Base-by-base conservation (phyloP, 92 coral and sea anemone species). In the Epizoanthus illoricatus region DNA sequence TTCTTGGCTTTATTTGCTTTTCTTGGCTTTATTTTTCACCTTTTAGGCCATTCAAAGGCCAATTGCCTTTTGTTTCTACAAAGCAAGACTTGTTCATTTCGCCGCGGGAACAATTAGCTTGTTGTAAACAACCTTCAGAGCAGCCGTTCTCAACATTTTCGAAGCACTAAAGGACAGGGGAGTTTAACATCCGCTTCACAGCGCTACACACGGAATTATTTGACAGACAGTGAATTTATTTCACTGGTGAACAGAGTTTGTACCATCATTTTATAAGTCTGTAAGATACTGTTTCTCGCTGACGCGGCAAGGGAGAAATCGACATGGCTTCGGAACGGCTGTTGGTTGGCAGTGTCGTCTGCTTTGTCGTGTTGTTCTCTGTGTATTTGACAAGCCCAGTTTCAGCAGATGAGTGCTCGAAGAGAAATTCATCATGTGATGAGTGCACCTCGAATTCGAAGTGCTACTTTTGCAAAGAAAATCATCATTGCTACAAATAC, bases 401-500 rank as follows among this genome's bases (percentile, higher is more conserved):
- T 52, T 91, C 94, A 36, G 97, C 86, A 19, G 87, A 84, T 33
- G 81, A 82, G 66, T 92, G 93, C 64, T 5, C 76, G 65, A 90
- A 67, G 49, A 74, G 54, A 40, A 94, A 92, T 85, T 5, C 72
- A 9, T 90, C 97, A 19, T 97, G 99, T 39, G 90, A 90, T 40
- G 84, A 83, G 10, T 97, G 99, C 80, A 90, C 94, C 1, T 86
- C 84, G 36, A 49, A 92, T 28, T 18, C 87, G 12, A 86, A 84
- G 28, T 97, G 99, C 72, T 94, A 90, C 83, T 97, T 92, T 92
- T 97, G 99, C 67, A 68, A 76, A 47, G 86, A 87, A 49, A 86
- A 88, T 0, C 5, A 72, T 3, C 69, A 59, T 39, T 97, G 99
- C 45, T 47, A 41, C 45, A 66, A 80, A 24, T 94, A 90, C 69